phyloP scores from a whole-genome alignment of 2,888 invertebrate species.

The Tryphoninae sp. region DNA sequence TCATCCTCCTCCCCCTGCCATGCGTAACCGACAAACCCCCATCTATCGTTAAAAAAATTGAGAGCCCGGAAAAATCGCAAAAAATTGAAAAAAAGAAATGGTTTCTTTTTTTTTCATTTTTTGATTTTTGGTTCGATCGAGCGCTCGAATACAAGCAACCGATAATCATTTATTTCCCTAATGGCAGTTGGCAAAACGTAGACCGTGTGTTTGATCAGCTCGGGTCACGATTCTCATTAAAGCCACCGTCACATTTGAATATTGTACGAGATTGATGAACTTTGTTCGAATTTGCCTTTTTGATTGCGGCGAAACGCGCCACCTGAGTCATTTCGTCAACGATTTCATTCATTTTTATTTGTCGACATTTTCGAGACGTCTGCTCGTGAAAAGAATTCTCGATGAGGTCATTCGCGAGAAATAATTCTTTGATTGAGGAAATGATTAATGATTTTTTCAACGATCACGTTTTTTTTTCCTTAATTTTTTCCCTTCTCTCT shows the following conservation, averaged over 20 bases:
- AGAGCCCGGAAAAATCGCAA: no score
- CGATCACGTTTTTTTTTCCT: not conserved
- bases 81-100: no score
- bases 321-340: not conserved
- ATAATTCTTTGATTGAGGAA: not conserved
- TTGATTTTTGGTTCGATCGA: not conserved
- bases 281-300: slow-evolving; percentile 5
- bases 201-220: not conserved
- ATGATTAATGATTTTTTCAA: no score
- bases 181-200: slow-evolving; percentile 18
- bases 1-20: not conserved
- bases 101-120: not conserved
- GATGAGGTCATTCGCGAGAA: not conserved
- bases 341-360: not conserved
- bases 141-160: slow-evolving; percentile 4
- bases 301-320: slow-evolving; percentile 1
- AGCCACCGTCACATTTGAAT: slow-evolving; percentile 28
- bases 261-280: not conserved
- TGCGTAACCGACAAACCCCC: no score
- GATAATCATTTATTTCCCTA: slow-evolving; percentile 31
- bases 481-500: not conserved
- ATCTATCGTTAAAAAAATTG: no score
- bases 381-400: no score
- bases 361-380: not conserved
- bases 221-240: slow-evolving; percentile 36